A percentile compares a stretch with the other conserved stretches of the same genome.
These are phyloP conservation scores for Mystacides longicornis DNA, from an alignment of 2,888 invertebrate species.

Conservation along the genomic window DNA sequence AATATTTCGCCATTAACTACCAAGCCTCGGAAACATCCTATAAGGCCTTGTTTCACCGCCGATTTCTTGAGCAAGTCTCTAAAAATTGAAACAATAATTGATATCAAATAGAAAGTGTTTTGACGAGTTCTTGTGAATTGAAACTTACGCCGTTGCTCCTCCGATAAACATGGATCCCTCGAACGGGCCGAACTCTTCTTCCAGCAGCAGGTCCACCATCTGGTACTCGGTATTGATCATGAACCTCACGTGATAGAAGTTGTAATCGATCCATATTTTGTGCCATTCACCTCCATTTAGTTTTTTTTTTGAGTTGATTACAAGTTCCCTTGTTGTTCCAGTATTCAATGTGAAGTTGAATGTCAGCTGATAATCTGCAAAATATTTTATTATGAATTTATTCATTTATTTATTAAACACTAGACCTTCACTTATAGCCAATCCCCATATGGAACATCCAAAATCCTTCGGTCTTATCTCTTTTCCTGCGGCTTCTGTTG, in stretches of 20 bases:
- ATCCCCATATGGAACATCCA: too few species aligned
- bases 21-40: slow-evolving; percentile 88
- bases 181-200: slow-evolving; percentile 87
- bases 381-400: neutral
- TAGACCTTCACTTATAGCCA: too few species aligned
- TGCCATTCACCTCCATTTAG: slow-evolving; percentile 94
- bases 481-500: too few species aligned
- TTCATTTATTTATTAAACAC: too few species aligned
- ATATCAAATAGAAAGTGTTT: too few species aligned
- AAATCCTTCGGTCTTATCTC: too few species aligned
- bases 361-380: slow-evolving; percentile 72
- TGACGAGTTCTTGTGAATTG: neutral
- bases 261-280: slow-evolving; percentile 92
- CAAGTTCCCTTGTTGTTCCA: slow-evolving; percentile 71
- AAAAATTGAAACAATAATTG: slow-evolving; percentile 22
- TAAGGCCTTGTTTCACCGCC: slow-evolving; percentile 79
- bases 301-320: slow-evolving; percentile 72
- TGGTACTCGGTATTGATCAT: slow-evolving; percentile 86
- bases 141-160: slow-evolving; percentile 80
- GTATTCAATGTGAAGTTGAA: slow-evolving; percentile 87
- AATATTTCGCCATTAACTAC: slow-evolving; percentile 87
- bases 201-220: slow-evolving; percentile 76
- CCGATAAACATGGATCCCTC: slow-evolving; percentile 92
- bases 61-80: slow-evolving; percentile 77
- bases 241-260: slow-evolving; percentile 86